Percentiles rank a stretch among this genome's conserved stretches.
phyloP scores from a whole-genome alignment of 2,888 invertebrate genomes.

The Spisula subtruncata region DNA sequence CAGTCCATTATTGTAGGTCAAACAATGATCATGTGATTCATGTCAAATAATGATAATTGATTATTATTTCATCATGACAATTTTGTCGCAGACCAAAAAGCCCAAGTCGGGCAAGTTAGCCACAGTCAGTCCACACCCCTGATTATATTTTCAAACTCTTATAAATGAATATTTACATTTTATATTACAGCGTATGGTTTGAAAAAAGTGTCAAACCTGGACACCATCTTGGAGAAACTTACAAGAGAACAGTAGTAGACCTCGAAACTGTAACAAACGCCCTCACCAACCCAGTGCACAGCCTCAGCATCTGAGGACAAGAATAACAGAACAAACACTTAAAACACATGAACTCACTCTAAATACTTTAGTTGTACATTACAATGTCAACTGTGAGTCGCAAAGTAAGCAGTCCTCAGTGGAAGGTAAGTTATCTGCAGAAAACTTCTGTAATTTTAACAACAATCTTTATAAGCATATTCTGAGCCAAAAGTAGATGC shows the following conservation, averaged over 20 bases:
- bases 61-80: too few relatives aligned
- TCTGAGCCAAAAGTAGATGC: too few relatives aligned
- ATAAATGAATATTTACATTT: neutral
- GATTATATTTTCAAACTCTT: neutral
- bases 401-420: constrained; percentile 88
- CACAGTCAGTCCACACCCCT: too few relatives aligned
- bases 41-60: too few relatives aligned
- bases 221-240: constrained; percentile 14
- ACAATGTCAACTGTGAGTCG: constrained; percentile 77
- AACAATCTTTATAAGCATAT: too few relatives aligned
- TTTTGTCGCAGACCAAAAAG: too few relatives aligned
- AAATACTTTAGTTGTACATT: constrained; percentile 44
- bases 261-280: constrained; percentile 59
- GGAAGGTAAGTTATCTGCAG: constrained; percentile 85
- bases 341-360: constrained; percentile 46
- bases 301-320: constrained; percentile 84
- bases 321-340: constrained; percentile 41
- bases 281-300: constrained; percentile 81
- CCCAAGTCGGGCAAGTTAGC: too few relatives aligned
- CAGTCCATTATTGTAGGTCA: too few relatives aligned
- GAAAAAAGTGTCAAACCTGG: constrained; percentile 51
- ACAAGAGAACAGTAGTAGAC: constrained; percentile 28
- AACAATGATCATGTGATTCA: too few relatives aligned
- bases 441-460: too few relatives aligned
- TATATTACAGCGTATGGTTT: constrained; percentile 49